phyloP scores from a whole-genome alignment of 2,113 vertebrate genomes.

The Murina feae region DNA sequence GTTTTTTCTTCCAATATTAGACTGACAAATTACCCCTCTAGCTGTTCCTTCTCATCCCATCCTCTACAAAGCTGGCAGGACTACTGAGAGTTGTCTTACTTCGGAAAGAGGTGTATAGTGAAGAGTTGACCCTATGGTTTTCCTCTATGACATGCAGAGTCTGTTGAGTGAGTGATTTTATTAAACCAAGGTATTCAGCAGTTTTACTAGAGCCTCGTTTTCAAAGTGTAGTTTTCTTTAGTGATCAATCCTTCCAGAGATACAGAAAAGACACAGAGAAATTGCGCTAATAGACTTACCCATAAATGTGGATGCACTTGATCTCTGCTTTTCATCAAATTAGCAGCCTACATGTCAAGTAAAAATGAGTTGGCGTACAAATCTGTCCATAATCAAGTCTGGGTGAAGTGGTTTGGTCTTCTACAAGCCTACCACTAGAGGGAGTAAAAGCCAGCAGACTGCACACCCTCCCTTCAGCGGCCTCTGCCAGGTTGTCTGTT shows the following conservation, averaged over 20 bases:
- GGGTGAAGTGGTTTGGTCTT: background rate
- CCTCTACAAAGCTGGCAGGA: background rate
- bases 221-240: background rate
- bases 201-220: background rate
- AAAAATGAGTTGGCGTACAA: background rate
- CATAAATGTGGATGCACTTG: background rate
- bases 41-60: background rate
- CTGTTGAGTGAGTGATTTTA: background rate
- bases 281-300: background rate
- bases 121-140: background rate
- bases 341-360: background rate
- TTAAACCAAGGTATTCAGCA: background rate
- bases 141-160: background rate
- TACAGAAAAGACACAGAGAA: background rate
- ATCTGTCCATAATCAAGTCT: too few species aligned
- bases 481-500: background rate
- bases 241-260: background rate
- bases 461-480: rapidly evolving
- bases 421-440: slow-evolving; percentile 42
- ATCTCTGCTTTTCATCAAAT: background rate
- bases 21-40: background rate
- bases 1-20: background rate
- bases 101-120: background rate
- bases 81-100: background rate
- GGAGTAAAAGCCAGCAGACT: slow-evolving; percentile 68